A percentile compares a stretch with the other conserved stretches of the same genome.
phyloP scores from a whole-genome alignment of 2,113 vertebrate genomes.

The Alligator mississippiensis region DNA sequence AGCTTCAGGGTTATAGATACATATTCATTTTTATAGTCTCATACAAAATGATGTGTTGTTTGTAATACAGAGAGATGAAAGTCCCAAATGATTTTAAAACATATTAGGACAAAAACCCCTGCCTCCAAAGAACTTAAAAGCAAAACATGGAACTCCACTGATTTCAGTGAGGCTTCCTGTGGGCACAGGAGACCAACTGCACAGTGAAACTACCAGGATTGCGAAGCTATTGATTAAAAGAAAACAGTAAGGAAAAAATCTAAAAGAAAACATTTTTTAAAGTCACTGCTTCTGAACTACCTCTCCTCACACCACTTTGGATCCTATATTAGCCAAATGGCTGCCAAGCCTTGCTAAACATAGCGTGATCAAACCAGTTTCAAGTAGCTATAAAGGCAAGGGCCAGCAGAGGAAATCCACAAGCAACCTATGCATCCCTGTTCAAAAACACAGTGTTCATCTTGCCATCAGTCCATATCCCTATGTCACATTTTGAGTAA shows the following conservation, averaged over 20 bases:
- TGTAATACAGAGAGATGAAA: too few relatives aligned
- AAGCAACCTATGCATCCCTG: neutral
- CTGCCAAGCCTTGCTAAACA: conserved; percentile 22
- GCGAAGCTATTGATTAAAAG: rapidly evolving
- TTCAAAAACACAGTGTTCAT: neutral
- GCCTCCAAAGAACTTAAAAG: too few relatives aligned
- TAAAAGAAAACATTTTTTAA: neutral
- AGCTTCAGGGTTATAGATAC: too few relatives aligned
- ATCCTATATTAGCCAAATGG: neutral
- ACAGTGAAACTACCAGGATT: rapidly evolving
- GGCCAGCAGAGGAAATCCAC: conserved; percentile 14
- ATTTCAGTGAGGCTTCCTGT: rapidly evolving
- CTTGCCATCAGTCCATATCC: neutral
- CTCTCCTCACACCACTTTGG: neutral
- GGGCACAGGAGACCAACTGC: neutral
- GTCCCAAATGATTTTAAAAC: too few relatives aligned
- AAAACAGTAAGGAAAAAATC: neutral
- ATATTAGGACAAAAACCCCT: neutral
- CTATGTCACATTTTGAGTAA: neutral
- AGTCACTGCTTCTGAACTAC: neutral
- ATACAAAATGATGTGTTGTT: too few relatives aligned
- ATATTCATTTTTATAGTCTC: too few relatives aligned
- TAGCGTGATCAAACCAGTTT: neutral
- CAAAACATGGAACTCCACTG: neutral
- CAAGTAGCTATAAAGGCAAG: neutral